These are phyloP conservation scores for Drosophila ficusphila DNA, from an alignment of 1,140 invertebrate genomes.

Conservation along the genomic window DNA sequence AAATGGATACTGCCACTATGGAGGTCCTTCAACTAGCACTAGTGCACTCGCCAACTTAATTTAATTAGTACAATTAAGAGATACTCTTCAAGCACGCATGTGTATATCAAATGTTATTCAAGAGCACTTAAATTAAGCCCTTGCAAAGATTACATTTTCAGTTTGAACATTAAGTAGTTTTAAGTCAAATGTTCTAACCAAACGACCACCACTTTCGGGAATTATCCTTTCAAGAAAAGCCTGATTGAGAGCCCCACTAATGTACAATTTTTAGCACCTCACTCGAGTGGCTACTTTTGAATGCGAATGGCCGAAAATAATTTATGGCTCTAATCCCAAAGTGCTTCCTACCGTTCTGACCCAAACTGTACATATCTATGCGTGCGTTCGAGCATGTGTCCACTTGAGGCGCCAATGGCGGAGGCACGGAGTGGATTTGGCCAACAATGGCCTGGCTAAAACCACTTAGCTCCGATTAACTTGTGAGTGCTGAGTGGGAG, in stretches of 20 bases:
- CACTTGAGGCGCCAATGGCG: constrained; percentile 52
- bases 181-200: background rate
- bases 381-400: constrained; percentile 44
- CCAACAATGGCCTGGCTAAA: constrained; percentile 66
- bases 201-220: too few relatives aligned
- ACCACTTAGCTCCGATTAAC: constrained; percentile 78
- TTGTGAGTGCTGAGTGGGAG: constrained; percentile 36
- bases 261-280: constrained; percentile 15
- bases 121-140: too few relatives aligned
- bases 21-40: constrained; percentile 20
- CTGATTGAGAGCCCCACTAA: constrained; percentile 20
- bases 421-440: constrained; percentile 42
- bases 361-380: constrained; percentile 10
- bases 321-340: constrained; percentile 19
- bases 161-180: too few relatives aligned
- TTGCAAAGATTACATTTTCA: too few relatives aligned
- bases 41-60: constrained; percentile 1
- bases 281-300: constrained; percentile 4
- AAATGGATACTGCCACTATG: constrained; percentile 11
- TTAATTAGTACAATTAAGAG: background rate
- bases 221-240: background rate
- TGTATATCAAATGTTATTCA: too few relatives aligned
- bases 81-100: too few relatives aligned
- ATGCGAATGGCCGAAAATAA: constrained; percentile 15
- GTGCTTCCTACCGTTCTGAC: constrained; percentile 28